A percentile compares a stretch with the other conserved stretches of the same genome.
Evolutionary conservation across 2,888 invertebrate species (phyloP).

Genomic region (Tyria jacobaeae): DNA sequence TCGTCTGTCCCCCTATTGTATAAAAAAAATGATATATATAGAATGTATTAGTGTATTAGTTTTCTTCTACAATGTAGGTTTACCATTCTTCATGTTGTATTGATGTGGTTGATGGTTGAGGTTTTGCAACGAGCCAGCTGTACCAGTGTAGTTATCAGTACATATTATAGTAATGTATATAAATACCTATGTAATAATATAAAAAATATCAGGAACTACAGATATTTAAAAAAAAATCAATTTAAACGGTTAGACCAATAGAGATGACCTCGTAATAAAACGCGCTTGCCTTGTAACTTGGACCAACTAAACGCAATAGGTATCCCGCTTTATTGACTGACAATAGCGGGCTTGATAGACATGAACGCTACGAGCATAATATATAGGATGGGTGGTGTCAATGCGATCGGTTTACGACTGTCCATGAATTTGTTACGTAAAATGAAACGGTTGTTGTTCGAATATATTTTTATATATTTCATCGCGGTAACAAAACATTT

Average conservation of each 20-base stretch:
- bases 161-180: no score
- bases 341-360: conserved; percentile 44
- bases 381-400: conserved; percentile 7
- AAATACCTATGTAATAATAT: no score
- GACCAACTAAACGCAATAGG: conserved; percentile 9
- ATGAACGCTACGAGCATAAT: conserved; percentile 6
- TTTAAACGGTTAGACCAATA: not conserved
- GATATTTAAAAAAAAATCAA: no score
- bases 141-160: no score
- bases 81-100: no score
- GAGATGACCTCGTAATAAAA: not conserved
- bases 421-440: not conserved
- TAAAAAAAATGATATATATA: no score
- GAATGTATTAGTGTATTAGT: no score
- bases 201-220: no score
- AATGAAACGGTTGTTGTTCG: not conserved
- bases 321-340: conserved; percentile 39
- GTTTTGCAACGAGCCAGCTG: no score
- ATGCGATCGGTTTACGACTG: conserved; percentile 10
- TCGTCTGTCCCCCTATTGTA: no score
- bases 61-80: no score
- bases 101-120: no score
- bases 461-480: not conserved
- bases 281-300: conserved; percentile 19
- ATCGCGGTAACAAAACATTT: not conserved